Percentiles rank a stretch among this genome's conserved stretches.
phyloP scores from a whole-genome alignment of 2,797 vertebrate genomes.

The Typhlichthys subterraneus region DNA sequence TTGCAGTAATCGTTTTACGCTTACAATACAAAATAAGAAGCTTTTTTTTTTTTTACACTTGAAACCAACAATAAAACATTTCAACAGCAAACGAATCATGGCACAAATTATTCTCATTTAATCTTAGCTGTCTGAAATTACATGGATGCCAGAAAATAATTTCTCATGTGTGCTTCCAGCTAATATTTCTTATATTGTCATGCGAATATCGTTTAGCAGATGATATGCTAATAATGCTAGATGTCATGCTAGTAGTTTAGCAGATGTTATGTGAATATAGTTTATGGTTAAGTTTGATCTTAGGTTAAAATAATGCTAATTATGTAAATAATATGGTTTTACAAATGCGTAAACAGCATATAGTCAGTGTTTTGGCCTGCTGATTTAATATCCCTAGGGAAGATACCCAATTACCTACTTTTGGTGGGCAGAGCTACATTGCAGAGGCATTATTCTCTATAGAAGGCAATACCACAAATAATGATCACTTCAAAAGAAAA shows the following conservation, averaged over 20 bases:
- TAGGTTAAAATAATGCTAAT: conserved; percentile 18
- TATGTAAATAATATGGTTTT: conserved; percentile 41
- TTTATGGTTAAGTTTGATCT: not conserved
- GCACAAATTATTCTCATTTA: conserved; percentile 46
- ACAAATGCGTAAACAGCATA: conserved; percentile 53
- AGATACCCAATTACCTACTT: conserved; percentile 80
- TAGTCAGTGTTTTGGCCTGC: conserved; percentile 46
- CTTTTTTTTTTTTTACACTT: conserved; percentile 4
- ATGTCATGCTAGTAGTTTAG: too few relatives aligned
- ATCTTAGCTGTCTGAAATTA: conserved; percentile 32
- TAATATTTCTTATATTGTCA: not conserved
- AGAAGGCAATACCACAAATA: conserved; percentile 35
- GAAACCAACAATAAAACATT: conserved; percentile 36
- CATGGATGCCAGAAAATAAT: conserved; percentile 23
- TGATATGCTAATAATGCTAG: too few relatives aligned
- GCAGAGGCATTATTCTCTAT: conserved; percentile 48
- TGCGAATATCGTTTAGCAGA: not conserved
- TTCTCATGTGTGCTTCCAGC: conserved; percentile 10
- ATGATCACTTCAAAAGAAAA: conserved; percentile 27
- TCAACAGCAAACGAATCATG: conserved; percentile 55
- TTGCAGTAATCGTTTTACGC: too few relatives aligned
- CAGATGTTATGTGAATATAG: too few relatives aligned
- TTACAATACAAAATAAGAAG: too few relatives aligned
- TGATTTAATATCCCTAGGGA: conserved; percentile 71
- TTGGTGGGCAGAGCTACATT: conserved; percentile 65